Conservation (phyloP, 2,113 vertebrate genomes). For the Origma solitaria region DNA sequence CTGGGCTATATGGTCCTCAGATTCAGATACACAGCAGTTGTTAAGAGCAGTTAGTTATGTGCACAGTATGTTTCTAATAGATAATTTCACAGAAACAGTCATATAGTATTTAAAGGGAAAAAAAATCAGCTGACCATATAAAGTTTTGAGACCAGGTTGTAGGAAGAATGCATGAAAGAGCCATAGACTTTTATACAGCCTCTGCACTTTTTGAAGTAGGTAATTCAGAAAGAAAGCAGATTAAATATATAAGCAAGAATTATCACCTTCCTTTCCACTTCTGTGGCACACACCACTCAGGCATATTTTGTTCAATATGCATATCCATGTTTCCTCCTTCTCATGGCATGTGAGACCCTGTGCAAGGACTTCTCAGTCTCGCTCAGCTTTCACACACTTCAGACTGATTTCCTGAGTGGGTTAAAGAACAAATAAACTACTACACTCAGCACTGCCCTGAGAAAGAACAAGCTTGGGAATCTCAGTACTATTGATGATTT, state of each 20-base stretch:
- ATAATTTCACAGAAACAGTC: neutral
- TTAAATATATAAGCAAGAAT: neutral
- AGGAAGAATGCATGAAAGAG: neutral
- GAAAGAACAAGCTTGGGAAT: neutral
- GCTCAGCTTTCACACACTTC: neutral
- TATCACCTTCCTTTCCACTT: neutral
- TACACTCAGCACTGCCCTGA: neutral
- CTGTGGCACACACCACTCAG: neutral
- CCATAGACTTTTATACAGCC: neutral
- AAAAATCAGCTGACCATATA: neutral
- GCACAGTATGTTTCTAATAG: neutral
- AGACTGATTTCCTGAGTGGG: neutral
- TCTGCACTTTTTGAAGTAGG: neutral
- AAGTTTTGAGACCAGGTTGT: neutral
- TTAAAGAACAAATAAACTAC: neutral
- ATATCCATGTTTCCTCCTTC: neutral
- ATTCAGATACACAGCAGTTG: neutral
- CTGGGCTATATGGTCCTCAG: neutral
- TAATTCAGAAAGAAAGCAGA: neutral
- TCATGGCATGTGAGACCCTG: neutral
- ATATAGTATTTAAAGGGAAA: neutral
- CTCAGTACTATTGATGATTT: neutral
- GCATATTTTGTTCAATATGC: neutral
- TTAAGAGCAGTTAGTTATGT: neutral
- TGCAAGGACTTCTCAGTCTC: neutral